A percentile compares a stretch with the other conserved stretches of the same genome.
Evolutionary conservation across 2,797 vertebrate species (phyloP).

Genomic region (Novumbra hubbsi): DNA sequence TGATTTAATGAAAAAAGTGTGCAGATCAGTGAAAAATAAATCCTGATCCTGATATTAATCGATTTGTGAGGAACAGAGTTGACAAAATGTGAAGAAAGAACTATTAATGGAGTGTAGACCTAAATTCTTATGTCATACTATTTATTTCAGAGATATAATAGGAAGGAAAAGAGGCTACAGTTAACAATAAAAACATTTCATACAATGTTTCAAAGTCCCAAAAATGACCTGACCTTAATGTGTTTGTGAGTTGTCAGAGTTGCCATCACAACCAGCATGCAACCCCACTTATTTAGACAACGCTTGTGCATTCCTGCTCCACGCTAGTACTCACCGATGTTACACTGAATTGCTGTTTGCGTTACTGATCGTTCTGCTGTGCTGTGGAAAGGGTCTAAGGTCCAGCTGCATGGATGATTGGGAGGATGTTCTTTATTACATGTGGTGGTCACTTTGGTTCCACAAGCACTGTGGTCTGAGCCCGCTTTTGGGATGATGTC

Average conservation of each 20-base stretch:
- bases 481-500: constrained; percentile 31
- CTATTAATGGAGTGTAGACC: no score
- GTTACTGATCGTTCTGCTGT: constrained; percentile 22
- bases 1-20: no score
- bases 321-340: constrained; percentile 22
- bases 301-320: constrained; percentile 24
- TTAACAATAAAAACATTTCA: background rate
- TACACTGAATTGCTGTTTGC: constrained; percentile 32
- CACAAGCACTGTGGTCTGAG: no score
- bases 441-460: no score
- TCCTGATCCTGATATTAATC: no score
- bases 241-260: background rate
- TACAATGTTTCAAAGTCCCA: no score
- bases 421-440: constrained; percentile 13
- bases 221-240: background rate
- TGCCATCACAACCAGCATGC: constrained; percentile 27
- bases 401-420: constrained; percentile 25
- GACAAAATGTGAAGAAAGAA: no score
- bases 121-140: no score
- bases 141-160: no score
- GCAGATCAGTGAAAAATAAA: no score
- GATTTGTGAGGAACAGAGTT: no score
- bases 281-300: constrained; percentile 45
- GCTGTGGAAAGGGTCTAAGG: constrained; percentile 16
- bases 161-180: no score